Conservation (phyloP, 2,888 invertebrate genomes). For the Lymantria dispar region DNA sequence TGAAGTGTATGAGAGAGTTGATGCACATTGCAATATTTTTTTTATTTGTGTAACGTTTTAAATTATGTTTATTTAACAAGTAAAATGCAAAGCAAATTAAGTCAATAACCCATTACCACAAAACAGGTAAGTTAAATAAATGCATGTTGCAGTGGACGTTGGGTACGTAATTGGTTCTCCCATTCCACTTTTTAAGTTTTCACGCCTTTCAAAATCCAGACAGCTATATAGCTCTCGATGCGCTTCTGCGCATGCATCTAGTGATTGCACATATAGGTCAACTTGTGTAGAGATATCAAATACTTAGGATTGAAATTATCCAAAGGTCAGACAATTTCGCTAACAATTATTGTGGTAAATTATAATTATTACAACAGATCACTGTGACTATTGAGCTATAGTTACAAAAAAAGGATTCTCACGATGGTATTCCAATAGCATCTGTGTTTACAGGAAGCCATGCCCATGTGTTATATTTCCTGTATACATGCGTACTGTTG, state of each 20-base stretch:
- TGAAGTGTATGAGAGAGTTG: slow-evolving; percentile 53
- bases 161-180: slow-evolving; percentile 54
- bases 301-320: slow-evolving; percentile 38
- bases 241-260: slow-evolving; percentile 60
- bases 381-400: slow-evolving; percentile 51
- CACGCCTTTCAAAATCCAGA: slow-evolving; percentile 58
- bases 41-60: slow-evolving; percentile 41
- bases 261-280: slow-evolving; percentile 43
- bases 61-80: slow-evolving; percentile 49
- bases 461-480: slow-evolving; percentile 57
- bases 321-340: slow-evolving; percentile 60
- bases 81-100: slow-evolving; percentile 43
- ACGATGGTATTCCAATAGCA: slow-evolving; percentile 52
- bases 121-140: slow-evolving; percentile 47
- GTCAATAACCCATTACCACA: slow-evolving; percentile 30
- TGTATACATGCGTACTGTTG: slow-evolving; percentile 42
- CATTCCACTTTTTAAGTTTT: slow-evolving; percentile 66
- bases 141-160: slow-evolving; percentile 44
- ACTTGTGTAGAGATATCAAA: slow-evolving; percentile 27
- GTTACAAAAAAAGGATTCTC: slow-evolving; percentile 61
- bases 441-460: slow-evolving; percentile 39
- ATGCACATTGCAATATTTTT: slow-evolving; percentile 59
- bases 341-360: slow-evolving; percentile 42
- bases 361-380: slow-evolving; percentile 44
- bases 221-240: slow-evolving; percentile 49